These are phyloP conservation scores for Drosophila dunni DNA, from an alignment of 1,140 invertebrate species.

Conservation along the genomic window DNA sequence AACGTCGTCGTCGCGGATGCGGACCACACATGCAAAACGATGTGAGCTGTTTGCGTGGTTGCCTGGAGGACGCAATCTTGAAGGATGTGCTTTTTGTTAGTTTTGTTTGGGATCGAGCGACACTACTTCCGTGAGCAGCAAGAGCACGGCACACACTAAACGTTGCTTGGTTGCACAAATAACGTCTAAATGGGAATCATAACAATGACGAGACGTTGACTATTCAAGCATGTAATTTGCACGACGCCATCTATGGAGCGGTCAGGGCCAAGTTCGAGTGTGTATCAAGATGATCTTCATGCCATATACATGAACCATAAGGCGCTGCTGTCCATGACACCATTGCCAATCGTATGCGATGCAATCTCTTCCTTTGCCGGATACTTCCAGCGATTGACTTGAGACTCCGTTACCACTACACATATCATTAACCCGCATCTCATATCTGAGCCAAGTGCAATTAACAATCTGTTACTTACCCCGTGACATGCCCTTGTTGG, in stretches of 20 bases:
- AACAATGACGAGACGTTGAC: constrained; percentile 8
- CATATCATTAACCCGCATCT: constrained; percentile 1
- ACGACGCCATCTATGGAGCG: constrained; percentile 45
- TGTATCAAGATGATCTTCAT: constrained; percentile 16
- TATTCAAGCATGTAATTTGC: constrained; percentile 64
- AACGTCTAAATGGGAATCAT: constrained; percentile 31
- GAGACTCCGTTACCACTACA: constrained; percentile 47
- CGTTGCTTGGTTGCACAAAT: constrained; percentile 14
- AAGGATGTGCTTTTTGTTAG: constrained; percentile 24
- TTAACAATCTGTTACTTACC: constrained; percentile 86
- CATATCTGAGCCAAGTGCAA: constrained; percentile 1
- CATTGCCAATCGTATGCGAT: constrained; percentile 5
- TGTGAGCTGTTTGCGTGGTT: constrained; percentile 69
- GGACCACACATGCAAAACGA: constrained; percentile 81
- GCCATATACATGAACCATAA: constrained; percentile 66
- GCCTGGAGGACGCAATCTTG: constrained; percentile 80
- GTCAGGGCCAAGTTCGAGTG: constrained; percentile 59
- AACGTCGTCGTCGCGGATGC: constrained; percentile 67
- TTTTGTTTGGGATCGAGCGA: background rate
- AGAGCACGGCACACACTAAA: constrained; percentile 53
- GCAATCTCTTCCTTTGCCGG: background rate
- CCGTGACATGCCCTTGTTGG: constrained; percentile 89
- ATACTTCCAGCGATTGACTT: constrained; percentile 48
- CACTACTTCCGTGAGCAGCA: constrained; percentile 34
- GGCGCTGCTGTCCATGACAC: constrained; percentile 59